These are phyloP conservation scores for Anarhynchus alexandrinus DNA, from an alignment of 2,113 vertebrate species.

Conservation along the genomic window DNA sequence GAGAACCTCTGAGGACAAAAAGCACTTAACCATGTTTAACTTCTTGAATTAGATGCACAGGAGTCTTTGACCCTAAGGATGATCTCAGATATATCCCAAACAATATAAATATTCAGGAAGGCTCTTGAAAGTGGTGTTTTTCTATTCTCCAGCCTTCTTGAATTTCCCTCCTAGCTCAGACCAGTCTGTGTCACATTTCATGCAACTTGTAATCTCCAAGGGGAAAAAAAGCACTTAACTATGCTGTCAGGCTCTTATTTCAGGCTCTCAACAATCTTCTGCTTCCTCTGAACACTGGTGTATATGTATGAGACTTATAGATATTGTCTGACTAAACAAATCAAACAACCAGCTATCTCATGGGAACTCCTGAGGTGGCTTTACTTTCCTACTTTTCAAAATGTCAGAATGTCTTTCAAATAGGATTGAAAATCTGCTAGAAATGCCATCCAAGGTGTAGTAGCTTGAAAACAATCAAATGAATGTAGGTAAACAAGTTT, in stretches of 20 bases:
- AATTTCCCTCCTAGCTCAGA: slow-evolving; percentile 1
- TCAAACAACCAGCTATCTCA: neutral
- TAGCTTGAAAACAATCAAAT: neutral
- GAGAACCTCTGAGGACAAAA: slow-evolving; percentile 1
- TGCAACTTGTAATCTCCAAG: neutral
- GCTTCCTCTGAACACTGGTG: neutral
- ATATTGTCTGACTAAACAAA: slow-evolving; percentile 37
- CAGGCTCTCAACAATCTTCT: neutral
- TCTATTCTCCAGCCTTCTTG: neutral
- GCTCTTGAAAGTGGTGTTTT: neutral
- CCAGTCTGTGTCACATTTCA: neutral
- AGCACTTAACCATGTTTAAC: neutral
- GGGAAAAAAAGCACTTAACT: slow-evolving; percentile 24
- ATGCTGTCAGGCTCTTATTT: slow-evolving; percentile 12
- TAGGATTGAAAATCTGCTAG: neutral
- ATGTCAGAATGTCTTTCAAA: neutral
- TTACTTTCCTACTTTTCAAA: neutral
- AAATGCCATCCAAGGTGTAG: neutral
- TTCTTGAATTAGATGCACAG: neutral
- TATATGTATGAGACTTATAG: neutral
- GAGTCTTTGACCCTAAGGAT: slow-evolving; percentile 11
- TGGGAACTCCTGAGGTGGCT: neutral
- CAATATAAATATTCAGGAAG: slow-evolving; percentile 29
- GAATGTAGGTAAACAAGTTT: neutral
- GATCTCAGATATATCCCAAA: neutral